These are phyloP conservation scores for Oryctolagus cuniculus DNA, from an alignment of 2,113 vertebrate species.

Conservation along the genomic window mOryCun1.1 NC_091453.1:101022001-101022500, in stretches of 20 bases:
- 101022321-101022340: not conserved
- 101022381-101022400: not conserved
- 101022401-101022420: not conserved
- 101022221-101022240: slow-evolving; percentile 37
- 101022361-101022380: not conserved
- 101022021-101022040: not conserved
- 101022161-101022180: slow-evolving; percentile 45
- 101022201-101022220: slow-evolving; percentile 1
- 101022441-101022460: slow-evolving; percentile 22
- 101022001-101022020: not conserved
- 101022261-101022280: not conserved
- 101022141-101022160: slow-evolving; percentile 12
- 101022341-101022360: not conserved
- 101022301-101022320: not conserved
- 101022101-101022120: slow-evolving; percentile 48
- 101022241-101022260: not conserved
- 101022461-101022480: slow-evolving; percentile 29
- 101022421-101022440: not conserved
- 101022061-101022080: slow-evolving; percentile 32
- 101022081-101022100: slow-evolving; percentile 60
- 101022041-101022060: slow-evolving; percentile 26
- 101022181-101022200: slow-evolving; percentile 56
- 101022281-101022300: not conserved
- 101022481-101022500: slow-evolving; percentile 13
- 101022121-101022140: slow-evolving; percentile 35